Evolutionary conservation across 2,113 vertebrate species (phyloP), one percentile per base, ranked within the genome.

Genomic region (Zapornia atra): DNA sequence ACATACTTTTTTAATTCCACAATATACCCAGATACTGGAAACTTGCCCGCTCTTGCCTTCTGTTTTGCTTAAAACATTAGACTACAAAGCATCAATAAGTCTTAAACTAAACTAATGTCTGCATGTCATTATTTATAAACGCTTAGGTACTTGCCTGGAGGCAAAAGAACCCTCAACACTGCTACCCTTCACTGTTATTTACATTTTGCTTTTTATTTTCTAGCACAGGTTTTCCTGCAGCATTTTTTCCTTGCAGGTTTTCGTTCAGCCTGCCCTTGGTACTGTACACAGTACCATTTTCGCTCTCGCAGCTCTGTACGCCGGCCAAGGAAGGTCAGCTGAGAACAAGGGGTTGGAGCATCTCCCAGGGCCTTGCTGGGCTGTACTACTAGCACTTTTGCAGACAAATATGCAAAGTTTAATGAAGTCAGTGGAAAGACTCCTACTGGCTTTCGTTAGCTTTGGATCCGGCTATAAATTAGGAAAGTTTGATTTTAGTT

Each of bases 81-180:
- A 54, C 54, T 71, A 70, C 71, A 79, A 68, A 89, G 54, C 63
- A 83, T 50, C 91, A 95, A 89, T 44, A 88, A 66, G 34, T 65
- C 80, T 90, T 72, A 71, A 93, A 90, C 64, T 59, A 71, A 94
- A 86, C 61, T 82, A 56, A 92, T 42, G 51, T 48, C 73, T 94
- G 60, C 57, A 40, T 77, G 60, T 63, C 64, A 73, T 86, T 91
- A 51, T 79, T 88, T 86, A 51, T 64, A 78, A 72, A 82, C 3
- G 33, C 53, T n/a, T 64, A 79, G 85, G 69, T 4, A 2, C 63
- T 83, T 69, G 65, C 78, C 38, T 64, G 60, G 64, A 94, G 64
- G 75, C 34, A 66, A 61, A 71, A 63, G 64, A 63, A 38, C 46
- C 28, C 60, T 7, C 70, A 71, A 46, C 28, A 29, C 44, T 76